These are phyloP conservation scores for Cremastinae sp. DNA, from an alignment of 2,888 invertebrate genomes.

Conservation along the genomic window DNA sequence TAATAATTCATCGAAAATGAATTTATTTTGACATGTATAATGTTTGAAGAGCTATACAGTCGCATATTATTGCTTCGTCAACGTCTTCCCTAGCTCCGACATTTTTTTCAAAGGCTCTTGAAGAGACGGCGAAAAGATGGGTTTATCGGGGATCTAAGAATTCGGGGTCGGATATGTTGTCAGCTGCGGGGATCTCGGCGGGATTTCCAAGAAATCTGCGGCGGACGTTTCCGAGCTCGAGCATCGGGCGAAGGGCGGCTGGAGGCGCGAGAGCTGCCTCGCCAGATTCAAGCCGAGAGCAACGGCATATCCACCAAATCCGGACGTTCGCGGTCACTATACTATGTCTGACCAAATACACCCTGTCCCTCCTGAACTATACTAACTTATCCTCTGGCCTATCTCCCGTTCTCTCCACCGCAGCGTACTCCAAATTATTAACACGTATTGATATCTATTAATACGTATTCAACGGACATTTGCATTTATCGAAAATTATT, in stretches of 20 bases:
- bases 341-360: constrained; percentile 44
- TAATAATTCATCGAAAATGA: not conserved
- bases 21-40: no score
- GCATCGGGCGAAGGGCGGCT: constrained; percentile 1
- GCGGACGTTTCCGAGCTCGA: constrained; percentile 32
- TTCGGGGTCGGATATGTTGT: not conserved
- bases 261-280: not conserved
- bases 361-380: constrained; percentile 15
- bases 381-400: constrained; percentile 20
- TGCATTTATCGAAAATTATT: no score
- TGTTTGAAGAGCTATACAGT: no score
- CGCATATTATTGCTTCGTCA: no score
- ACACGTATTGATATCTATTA: not conserved
- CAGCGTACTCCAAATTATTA: not conserved
- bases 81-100: no score
- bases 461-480: no score
- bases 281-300: constrained; percentile 15
- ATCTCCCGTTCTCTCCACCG: constrained; percentile 6
- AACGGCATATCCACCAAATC: constrained; percentile 22
- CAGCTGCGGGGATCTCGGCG: constrained; percentile 13
- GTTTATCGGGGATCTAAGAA: not conserved
- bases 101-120: no score
- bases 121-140: not conserved
- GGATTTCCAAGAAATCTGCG: constrained; percentile 26
- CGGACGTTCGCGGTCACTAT: constrained; percentile 43